Base-by-base conservation (phyloP, 37 sponge, comb jelly and placozoan genomes). In the Halichondria panicea region DNA sequence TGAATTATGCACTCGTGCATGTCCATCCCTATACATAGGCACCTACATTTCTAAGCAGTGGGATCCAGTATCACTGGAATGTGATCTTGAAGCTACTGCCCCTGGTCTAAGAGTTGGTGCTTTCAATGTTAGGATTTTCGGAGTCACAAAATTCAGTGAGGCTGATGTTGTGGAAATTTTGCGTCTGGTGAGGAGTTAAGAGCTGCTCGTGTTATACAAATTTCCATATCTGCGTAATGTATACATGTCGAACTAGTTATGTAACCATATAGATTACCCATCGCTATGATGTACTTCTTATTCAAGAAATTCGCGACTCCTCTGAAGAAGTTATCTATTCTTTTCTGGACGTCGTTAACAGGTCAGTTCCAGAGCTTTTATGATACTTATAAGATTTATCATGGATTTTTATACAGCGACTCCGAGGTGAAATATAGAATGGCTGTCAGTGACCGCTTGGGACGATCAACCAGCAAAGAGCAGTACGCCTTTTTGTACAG, bases 401-500 rank as follows among this genome's bases (percentile, higher is more conserved):
- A n/a, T n/a, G n/a, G n/a, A n/a, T n/a, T n/a, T n/a, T n/a, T n/a
- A n/a, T n/a, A n/a, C n/a, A n/a, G n/a, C n/a, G n/a, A n/a, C n/a
- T n/a, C n/a, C n/a, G 67, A 11, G 24, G 72, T 55, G 61, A 35
- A 43, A 27, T 93, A 85, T 41, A 31, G 54, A 19, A 41, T 81
- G 7, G 31, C 22, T 8, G 62, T 98, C 28, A 91, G 94, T 68
- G 79, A 74, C 0, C 63, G 99, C 32, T 77, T 95, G 54, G 99
- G 99, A 9, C 22, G 85, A 13, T 76, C 83, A 18, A 78, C 27
- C 52, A 69, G 68, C 48, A 98, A 95, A 55, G 99, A 98, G 70
- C 99, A 98, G 70, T 95, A 98, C 79, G 93, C 88, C 44, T 87
- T 87, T 66, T 50, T 98, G 52, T 98, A 95, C 75, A 90, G 86